These are phyloP conservation scores for Tetramorium parvispinum DNA, from an alignment of 1,140 invertebrate species.

Conservation along the genomic window DNA sequence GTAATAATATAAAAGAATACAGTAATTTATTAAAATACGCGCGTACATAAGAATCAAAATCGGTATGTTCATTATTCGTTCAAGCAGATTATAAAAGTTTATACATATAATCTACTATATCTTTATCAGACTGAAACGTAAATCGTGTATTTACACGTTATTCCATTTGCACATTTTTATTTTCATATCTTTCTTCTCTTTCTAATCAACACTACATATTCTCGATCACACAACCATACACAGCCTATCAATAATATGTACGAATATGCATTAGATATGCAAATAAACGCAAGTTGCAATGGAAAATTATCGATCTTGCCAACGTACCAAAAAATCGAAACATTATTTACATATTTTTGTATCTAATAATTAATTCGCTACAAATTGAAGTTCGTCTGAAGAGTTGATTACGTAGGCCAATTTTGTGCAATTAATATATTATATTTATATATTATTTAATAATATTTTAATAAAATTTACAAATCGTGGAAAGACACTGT, in stretches of 20 bases:
- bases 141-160: slow-evolving; percentile 60
- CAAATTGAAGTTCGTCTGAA: not conserved
- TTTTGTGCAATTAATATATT: slow-evolving; percentile 11
- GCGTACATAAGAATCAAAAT: slow-evolving; percentile 39
- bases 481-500: not conserved
- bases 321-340: not conserved
- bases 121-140: slow-evolving; percentile 35
- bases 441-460: not conserved
- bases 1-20: slow-evolving; percentile 78
- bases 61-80: slow-evolving; percentile 13
- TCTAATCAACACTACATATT: slow-evolving; percentile 2
- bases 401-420: not conserved
- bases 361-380: slow-evolving; percentile 16
- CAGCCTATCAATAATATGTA: slow-evolving; percentile 1
- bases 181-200: slow-evolving; percentile 1
- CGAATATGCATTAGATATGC: not conserved
- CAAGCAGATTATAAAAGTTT: slow-evolving; percentile 57
- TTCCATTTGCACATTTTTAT: slow-evolving; percentile 20
- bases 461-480: slow-evolving; percentile 8
- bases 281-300: slow-evolving; percentile 13
- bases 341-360: slow-evolving; percentile 9
- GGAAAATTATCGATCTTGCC: not conserved
- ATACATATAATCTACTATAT: slow-evolving; percentile 36
- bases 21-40: slow-evolving; percentile 80
- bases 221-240: slow-evolving; percentile 10